Percentiles rank a stretch among this genome's conserved stretches.
These are phyloP conservation scores for Gila orcuttii DNA, from an alignment of 2,113 vertebrate genomes.

Conservation along the genomic window DNA sequence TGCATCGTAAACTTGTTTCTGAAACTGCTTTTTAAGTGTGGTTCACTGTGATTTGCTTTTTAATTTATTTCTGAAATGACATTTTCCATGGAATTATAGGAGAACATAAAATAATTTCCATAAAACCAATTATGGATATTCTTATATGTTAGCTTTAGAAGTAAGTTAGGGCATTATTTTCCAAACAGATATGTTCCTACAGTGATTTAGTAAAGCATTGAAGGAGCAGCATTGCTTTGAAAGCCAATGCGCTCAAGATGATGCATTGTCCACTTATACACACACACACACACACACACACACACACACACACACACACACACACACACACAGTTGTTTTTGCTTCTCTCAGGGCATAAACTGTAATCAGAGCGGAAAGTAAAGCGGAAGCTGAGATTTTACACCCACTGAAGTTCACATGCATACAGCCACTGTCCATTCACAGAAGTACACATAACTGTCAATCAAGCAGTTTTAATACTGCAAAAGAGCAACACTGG, in stretches of 20 bases:
- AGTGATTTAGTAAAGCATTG: neutral
- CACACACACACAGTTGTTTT: constrained; percentile 1
- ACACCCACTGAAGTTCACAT: constrained; percentile 25
- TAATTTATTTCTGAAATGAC: no score
- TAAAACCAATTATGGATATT: neutral
- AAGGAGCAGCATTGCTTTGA: neutral
- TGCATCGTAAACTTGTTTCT: neutral
- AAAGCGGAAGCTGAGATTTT: constrained; percentile 59
- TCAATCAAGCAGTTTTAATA: neutral
- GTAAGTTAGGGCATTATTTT: neutral
- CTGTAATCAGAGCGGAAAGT: constrained; percentile 70
- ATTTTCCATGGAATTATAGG: neutral
- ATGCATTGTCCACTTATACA: constrained; percentile 26
- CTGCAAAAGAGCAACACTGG: constrained; percentile 9
- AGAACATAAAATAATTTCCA: neutral
- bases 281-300: constrained; percentile 12
- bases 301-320: constrained; percentile 18
- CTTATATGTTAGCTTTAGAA: neutral
- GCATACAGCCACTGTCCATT: constrained; percentile 54
- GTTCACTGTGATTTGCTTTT: no score
- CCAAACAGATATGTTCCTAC: neutral
- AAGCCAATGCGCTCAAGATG: neutral
- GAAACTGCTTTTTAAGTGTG: no score
- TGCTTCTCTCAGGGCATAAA: constrained; percentile 58
- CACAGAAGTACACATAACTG: constrained; percentile 26